phyloP scores from a whole-genome alignment of 1,140 invertebrate genomes.

The Lordiphosa mommai region DNA sequence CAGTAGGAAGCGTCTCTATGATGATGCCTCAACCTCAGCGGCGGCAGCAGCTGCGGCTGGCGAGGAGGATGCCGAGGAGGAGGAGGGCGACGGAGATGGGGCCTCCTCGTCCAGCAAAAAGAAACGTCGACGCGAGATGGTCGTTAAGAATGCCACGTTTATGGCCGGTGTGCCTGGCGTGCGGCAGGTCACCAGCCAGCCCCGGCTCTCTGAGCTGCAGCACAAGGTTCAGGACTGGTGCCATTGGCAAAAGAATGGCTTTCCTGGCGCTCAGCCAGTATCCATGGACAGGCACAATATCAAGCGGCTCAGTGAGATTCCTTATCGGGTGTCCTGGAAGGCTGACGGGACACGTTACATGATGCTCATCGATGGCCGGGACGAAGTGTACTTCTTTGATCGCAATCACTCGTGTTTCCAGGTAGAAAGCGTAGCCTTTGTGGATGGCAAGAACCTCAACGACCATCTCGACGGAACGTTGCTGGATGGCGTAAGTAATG shows the following conservation, averaged over 20 bases:
- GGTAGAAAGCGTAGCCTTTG: conserved; percentile 90
- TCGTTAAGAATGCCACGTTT: conserved; percentile 84
- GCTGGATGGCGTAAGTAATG: conserved; percentile 87
- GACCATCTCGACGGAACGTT: conserved; percentile 90
- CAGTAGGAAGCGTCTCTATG: conserved; percentile 30
- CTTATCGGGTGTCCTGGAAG: conserved; percentile 99
- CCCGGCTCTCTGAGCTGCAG: conserved; percentile 86
- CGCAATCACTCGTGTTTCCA: conserved; percentile 97
- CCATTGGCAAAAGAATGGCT: conserved; percentile 88
- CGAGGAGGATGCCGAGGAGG: conserved; percentile 19
- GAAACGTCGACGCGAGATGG: conserved; percentile 76
- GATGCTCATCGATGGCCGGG: conserved; percentile 94
- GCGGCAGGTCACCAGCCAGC: conserved; percentile 78
- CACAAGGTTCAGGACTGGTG: conserved; percentile 90
- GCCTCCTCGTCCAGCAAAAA: conserved; percentile 32
- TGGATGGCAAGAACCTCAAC: conserved; percentile 86
- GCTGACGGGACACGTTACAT: conserved; percentile 99
- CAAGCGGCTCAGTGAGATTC: conserved; percentile 86
- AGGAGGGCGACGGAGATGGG: conserved; percentile 56
- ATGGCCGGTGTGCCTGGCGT: conserved; percentile 92
- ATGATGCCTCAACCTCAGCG: conserved; percentile 55
- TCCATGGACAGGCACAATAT: conserved; percentile 96
- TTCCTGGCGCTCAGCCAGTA: conserved; percentile 98
- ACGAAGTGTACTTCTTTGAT: conserved; percentile 96
- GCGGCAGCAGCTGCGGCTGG: conserved; percentile 21